Evolutionary conservation across 92 coral and sea anemone species (phyloP), one percentile per base, ranked within the genome.

Genomic region (Actinernus sp.): DNA sequence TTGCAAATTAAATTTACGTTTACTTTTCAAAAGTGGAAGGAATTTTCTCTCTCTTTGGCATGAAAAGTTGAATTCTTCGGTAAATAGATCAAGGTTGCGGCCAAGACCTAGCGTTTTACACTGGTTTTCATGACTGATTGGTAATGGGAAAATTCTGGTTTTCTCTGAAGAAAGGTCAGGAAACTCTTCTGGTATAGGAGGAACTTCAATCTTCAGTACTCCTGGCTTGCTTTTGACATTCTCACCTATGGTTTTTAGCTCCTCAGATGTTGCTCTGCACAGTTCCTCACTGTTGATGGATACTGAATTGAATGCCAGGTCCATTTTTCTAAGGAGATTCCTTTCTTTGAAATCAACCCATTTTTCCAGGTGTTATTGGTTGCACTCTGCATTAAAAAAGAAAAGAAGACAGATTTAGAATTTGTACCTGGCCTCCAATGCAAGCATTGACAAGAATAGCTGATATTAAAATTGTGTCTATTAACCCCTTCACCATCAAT

Each of bases 61-160:
- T 5, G 4, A 9, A 49, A 65, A 65, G 1, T 55, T 41, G 28
- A 68, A 68, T 55, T 68, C 76, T 32, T 68, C 65, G 14, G 53
- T 55, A 37, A 68, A 68, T 30, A 24, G 36, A 9, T 68, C 53
- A 18, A 68, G 24, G 30, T 68, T 68, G 14, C 63, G 49, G 31
- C 37, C 76, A 31, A 68, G 21, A 13, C 75, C 75, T 32, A 68
- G 75, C 12, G 75, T 68, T 55, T 54, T 68, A 22, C 75, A 68
- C 45, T 68, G 62, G 46, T 68, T 68, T 53, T 68, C 75, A 37
- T 34, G 43, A 40, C 75, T 68, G 18, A 68, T 36, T 0, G 75
- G 75, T 51, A 68, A 30, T 24, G 69, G 49, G 38, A 8, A 72
- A 32, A 72, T 49, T 25, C 47, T 28, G 21, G 58, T 56, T 37